Percentiles rank a stretch among this genome's conserved stretches.
Evolutionary conservation across 2,888 invertebrate genomes (phyloP).

Genomic region (Epistrophella euchroma): DNA sequence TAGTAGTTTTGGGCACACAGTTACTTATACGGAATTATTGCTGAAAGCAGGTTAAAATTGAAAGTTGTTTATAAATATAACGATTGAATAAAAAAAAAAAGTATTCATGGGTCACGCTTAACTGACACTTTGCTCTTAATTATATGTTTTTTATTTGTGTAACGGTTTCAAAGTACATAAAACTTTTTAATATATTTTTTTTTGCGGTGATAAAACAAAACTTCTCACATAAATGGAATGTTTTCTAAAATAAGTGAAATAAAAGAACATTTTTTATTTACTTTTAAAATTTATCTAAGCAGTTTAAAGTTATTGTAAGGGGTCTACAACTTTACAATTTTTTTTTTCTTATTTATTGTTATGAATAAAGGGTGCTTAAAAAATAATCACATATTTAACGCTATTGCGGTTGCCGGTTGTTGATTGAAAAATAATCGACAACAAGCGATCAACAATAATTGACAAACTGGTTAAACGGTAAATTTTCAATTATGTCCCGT

Average conservation of each 20-base stretch:
- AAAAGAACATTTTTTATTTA: not conserved
- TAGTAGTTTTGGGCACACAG: not conserved
- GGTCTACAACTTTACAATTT: too few relatives aligned
- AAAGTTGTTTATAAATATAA: not conserved
- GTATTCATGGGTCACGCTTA: not conserved
- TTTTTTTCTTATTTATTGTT: too few relatives aligned
- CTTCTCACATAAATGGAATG: not conserved
- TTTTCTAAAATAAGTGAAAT: not conserved
- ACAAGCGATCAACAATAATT: too few relatives aligned
- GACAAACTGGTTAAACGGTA: too few relatives aligned
- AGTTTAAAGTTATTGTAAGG: too few relatives aligned
- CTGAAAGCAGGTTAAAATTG: not conserved
- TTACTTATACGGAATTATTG: not conserved
- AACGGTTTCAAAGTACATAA: not conserved
- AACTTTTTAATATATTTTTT: not conserved
- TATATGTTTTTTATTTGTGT: constrained; percentile 8
- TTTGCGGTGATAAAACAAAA: not conserved
- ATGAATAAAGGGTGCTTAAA: too few relatives aligned
- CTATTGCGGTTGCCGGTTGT: too few relatives aligned
- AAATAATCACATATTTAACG: too few relatives aligned
- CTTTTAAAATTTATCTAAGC: too few relatives aligned
- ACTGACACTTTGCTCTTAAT: constrained; percentile 5
- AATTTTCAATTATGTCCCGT: too few relatives aligned
- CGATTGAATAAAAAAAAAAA: constrained; percentile 32
- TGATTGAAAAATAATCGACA: too few relatives aligned